phyloP scores from a whole-genome alignment of 2,113 vertebrate species.

The Aspidoscelis tigris region DNA sequence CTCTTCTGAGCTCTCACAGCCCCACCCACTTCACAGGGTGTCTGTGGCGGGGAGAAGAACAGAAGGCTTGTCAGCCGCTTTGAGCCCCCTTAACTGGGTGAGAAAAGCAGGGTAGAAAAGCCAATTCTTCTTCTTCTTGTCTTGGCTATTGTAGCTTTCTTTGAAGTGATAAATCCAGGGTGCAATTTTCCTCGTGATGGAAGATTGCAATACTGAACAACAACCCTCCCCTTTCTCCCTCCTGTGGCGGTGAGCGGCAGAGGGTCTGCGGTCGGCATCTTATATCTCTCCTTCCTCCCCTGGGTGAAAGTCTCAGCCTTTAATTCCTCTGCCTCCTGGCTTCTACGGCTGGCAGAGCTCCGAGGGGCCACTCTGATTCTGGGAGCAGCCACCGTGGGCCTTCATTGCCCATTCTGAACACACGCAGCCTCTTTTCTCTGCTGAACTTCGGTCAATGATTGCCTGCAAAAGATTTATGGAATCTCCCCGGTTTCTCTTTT shows the following conservation, averaged over 20 bases:
- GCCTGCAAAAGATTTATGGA: conserved; percentile 9
- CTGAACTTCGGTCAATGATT: neutral
- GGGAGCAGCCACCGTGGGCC: neutral
- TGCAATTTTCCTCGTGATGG: neutral
- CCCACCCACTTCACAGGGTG: too few relatives aligned
- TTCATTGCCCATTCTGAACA: neutral
- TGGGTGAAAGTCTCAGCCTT: neutral
- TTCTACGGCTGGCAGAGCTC: conserved; percentile 8
- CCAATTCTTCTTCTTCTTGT: too few relatives aligned
- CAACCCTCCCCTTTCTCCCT: neutral
- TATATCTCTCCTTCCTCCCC: neutral
- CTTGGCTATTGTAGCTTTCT: neutral
- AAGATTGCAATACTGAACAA: neutral
- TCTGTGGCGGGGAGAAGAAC: too few relatives aligned
- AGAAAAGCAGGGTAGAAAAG: too few relatives aligned
- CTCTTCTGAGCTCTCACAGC: too few relatives aligned
- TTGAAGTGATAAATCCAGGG: too few relatives aligned
- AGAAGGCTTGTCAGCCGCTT: too few relatives aligned
- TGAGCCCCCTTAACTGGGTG: too few relatives aligned
- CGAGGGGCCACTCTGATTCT: neutral
- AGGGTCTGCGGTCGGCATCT: neutral
- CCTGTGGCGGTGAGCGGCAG: neutral
- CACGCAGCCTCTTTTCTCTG: neutral
- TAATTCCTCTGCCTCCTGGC: conserved; percentile 16
- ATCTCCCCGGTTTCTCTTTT: conserved; percentile 12